Percentiles rank a stretch among this genome's conserved stretches.
Evolutionary conservation across 2,888 invertebrate genomes (phyloP).

Genomic region (Diarsia dahlii): DNA sequence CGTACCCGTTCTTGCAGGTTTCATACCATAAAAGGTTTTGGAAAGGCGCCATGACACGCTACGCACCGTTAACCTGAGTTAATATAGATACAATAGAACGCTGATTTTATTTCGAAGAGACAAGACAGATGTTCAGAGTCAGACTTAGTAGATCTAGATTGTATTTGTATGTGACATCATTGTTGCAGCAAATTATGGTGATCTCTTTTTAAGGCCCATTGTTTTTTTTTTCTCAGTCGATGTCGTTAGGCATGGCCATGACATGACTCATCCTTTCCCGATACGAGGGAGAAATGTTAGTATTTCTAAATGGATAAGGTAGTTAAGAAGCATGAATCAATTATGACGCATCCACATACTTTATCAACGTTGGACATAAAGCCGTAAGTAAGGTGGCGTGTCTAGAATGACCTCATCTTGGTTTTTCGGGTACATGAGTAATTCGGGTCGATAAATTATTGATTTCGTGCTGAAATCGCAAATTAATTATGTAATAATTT

Average conservation of each 20-base stretch:
- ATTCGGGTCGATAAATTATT: conserved; percentile 7
- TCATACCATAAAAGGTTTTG: conserved; percentile 80
- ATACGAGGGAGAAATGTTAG: conserved; percentile 62
- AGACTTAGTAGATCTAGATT: conserved; percentile 51
- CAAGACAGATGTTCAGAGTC: conserved; percentile 71
- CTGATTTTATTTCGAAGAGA: conserved; percentile 77
- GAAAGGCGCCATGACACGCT: conserved; percentile 81
- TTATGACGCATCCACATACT: conserved; percentile 58
- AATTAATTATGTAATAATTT: background rate
- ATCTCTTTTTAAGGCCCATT: conserved; percentile 56
- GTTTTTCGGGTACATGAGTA: conserved; percentile 50
- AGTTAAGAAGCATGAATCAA: conserved; percentile 62
- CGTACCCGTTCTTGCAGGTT: conserved; percentile 74
- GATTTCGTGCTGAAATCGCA: conserved; percentile 16
- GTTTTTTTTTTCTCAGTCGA: conserved; percentile 49
- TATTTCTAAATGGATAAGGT: conserved; percentile 54
- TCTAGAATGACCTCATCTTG: conserved; percentile 55
- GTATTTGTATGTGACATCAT: conserved; percentile 42
- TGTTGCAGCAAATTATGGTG: conserved; percentile 49
- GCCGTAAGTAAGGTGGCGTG: conserved; percentile 41
- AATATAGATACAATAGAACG: conserved; percentile 77
- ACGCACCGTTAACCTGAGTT: conserved; percentile 75
- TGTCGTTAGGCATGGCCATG: conserved; percentile 48
- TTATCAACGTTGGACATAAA: conserved; percentile 34
- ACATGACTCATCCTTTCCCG: conserved; percentile 66